Conservation (phyloP, 2,113 vertebrate genomes). For the Epinephelus lanceolatus region DNA sequence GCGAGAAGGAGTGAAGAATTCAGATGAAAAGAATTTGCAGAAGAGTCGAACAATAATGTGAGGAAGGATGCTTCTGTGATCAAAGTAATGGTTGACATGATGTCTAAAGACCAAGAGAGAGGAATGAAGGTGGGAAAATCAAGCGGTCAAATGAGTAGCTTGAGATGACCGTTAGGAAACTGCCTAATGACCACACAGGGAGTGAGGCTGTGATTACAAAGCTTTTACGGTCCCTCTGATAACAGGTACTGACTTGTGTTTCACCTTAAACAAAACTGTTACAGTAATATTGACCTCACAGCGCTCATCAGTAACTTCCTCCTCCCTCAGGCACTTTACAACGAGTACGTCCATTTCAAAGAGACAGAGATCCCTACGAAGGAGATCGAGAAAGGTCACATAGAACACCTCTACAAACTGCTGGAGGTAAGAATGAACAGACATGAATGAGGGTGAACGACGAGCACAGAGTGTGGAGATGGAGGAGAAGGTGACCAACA, state of each 20-base stretch:
- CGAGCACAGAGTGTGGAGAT: neutral
- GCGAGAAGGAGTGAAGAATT: neutral
- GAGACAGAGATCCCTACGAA: slow-evolving; percentile 95
- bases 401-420: slow-evolving; percentile 94
- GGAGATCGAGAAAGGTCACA: slow-evolving; percentile 91
- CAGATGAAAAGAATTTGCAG: neutral
- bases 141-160: neutral
- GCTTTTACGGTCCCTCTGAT: slow-evolving; percentile 18
- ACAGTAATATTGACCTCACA: neutral
- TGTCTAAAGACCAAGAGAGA: neutral
- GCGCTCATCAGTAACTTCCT: neutral
- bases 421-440: slow-evolving; percentile 88
- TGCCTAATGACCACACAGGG: neutral
- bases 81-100: neutral
- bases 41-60: neutral
- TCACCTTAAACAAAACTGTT: slow-evolving; percentile 21
- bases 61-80: neutral
- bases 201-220: slow-evolving; percentile 1
- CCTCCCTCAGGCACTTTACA: slow-evolving; percentile 95
- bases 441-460: neutral
- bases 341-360: slow-evolving; percentile 99
- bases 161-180: neutral
- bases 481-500: slow-evolving; percentile 16
- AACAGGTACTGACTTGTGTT: slow-evolving; percentile 6
- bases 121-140: too few species aligned